These are phyloP conservation scores for Drosophila truncata DNA, from an alignment of 1,140 invertebrate genomes.

Conservation along the genomic window DNA sequence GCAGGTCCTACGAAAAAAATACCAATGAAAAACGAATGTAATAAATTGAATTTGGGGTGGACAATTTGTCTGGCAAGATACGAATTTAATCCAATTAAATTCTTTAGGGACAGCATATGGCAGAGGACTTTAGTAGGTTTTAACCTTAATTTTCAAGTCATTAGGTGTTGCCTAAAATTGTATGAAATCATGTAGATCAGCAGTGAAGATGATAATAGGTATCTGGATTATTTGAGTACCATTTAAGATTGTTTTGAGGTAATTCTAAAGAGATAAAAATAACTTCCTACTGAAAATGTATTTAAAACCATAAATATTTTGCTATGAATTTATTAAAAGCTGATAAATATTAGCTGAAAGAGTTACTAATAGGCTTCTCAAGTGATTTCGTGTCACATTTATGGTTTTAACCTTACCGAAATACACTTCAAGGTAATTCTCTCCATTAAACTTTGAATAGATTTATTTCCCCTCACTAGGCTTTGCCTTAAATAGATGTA, in stretches of 20 bases:
- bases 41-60: conserved; percentile 38
- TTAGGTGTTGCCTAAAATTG: background rate
- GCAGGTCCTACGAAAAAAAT: conserved; percentile 2
- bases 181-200: background rate
- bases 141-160: background rate
- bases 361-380: background rate
- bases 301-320: background rate
- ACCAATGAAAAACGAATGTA: background rate
- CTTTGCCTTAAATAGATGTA: conserved; percentile 34
- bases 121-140: background rate
- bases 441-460: conserved; percentile 2
- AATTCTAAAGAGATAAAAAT: background rate
- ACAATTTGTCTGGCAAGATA: conserved; percentile 8
- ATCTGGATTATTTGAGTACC: too few species aligned
- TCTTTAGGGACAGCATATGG: conserved; percentile 17
- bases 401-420: background rate
- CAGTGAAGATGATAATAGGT: background rate
- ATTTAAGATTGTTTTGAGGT: background rate
- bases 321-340: background rate
- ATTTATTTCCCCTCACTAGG: background rate
- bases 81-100: conserved; percentile 23
- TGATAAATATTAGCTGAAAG: background rate
- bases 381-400: background rate
- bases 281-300: background rate
- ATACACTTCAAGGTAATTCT: background rate